Conservation (phyloP, 2,113 vertebrate genomes). For the Megaceryle maxima region DNA sequence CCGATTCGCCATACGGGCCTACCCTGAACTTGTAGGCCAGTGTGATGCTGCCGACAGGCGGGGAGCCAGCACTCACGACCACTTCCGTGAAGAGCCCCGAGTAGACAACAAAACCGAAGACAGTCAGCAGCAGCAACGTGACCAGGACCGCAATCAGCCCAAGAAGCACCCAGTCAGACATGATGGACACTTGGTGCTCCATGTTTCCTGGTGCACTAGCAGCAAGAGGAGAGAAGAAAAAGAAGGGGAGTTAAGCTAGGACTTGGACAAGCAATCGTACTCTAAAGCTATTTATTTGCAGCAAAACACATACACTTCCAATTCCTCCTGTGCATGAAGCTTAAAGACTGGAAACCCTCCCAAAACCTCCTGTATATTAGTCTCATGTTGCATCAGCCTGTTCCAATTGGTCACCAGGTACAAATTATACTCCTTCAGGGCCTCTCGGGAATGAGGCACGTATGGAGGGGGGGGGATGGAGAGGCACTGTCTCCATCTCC, state of each 20-base stretch:
- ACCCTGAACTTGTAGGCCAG: constrained; percentile 89
- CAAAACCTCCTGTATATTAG: constrained; percentile 10
- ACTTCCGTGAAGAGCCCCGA: constrained; percentile 84
- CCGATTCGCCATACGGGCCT: constrained; percentile 81
- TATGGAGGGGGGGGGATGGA: not conserved
- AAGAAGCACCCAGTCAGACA: constrained; percentile 81
- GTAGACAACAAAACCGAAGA: constrained; percentile 80
- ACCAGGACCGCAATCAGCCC: constrained; percentile 75
- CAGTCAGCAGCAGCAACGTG: constrained; percentile 76
- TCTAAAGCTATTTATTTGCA: not conserved
- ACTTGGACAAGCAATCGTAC: not conserved
- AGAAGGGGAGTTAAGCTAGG: not conserved
- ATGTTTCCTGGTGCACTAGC: constrained; percentile 7
- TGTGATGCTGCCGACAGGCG: constrained; percentile 82
- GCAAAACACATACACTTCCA: not conserved
- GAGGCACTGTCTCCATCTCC: not conserved
- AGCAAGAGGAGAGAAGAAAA: not conserved
- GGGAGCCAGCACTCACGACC: constrained; percentile 82
- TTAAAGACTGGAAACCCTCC: not conserved
- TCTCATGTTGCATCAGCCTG: constrained; percentile 6
- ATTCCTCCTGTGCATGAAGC: not conserved
- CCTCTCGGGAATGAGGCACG: not conserved
- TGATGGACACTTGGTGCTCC: constrained; percentile 54
- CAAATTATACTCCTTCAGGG: not conserved
- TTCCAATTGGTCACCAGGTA: constrained; percentile 22